These are phyloP conservation scores for Meandrusa payeni DNA, from an alignment of 2,888 invertebrate species.

Conservation along the genomic window DNA sequence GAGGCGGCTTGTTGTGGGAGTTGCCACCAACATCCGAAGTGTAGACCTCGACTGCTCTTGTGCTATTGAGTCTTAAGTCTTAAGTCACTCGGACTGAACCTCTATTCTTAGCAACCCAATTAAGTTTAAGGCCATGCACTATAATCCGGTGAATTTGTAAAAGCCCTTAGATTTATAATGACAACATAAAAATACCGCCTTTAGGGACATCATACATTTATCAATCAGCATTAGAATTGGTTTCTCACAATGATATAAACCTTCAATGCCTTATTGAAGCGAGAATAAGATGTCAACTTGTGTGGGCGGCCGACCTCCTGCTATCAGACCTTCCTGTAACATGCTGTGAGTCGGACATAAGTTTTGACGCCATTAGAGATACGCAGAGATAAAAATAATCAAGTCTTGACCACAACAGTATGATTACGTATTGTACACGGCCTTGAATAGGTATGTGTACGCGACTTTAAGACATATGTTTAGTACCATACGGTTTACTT, in stretches of 20 bases:
- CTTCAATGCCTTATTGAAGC: constrained; percentile 48
- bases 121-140: no score
- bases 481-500: constrained; percentile 5
- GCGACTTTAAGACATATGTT: constrained; percentile 33
- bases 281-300: constrained; percentile 67
- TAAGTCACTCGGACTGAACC: no score
- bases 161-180: no score
- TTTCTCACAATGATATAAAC: constrained; percentile 58
- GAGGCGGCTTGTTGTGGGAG: no score
- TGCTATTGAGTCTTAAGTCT: no score
- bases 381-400: constrained; percentile 70
- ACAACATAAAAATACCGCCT: no score
- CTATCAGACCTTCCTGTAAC: constrained; percentile 70
- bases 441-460: not conserved
- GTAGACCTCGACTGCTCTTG: no score
- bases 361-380: constrained; percentile 77
- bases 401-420: constrained; percentile 63
- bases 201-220: no score
- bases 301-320: constrained; percentile 68
- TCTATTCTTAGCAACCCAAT: no score
- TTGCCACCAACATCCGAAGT: no score
- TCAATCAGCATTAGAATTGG: no score
- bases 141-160: no score
- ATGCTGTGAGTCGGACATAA: constrained; percentile 70
- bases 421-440: constrained; percentile 28